Conservation (phyloP, 2,797 vertebrate genomes). For the Astyanax mexicanus region DNA sequence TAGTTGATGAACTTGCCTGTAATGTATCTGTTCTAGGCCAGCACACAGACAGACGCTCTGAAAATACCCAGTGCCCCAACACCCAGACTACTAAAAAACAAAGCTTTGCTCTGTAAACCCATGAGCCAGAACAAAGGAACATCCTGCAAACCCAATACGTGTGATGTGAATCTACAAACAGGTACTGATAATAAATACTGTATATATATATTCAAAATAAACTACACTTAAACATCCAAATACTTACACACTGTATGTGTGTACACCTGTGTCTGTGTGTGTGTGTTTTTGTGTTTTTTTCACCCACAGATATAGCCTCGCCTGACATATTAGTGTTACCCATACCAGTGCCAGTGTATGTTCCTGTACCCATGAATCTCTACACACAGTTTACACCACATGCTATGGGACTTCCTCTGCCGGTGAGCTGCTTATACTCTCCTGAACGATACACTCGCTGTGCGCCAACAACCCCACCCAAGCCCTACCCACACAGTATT, state of each 20-base stretch:
- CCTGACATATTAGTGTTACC: constrained; percentile 87
- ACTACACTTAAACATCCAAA: no score
- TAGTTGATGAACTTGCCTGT: background rate
- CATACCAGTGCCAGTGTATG: constrained; percentile 91
- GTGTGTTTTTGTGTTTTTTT: background rate
- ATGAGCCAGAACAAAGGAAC: constrained; percentile 95
- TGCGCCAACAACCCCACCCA: background rate
- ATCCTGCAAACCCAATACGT: constrained; percentile 90
- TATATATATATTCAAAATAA: no score
- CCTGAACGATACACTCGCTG: background rate
- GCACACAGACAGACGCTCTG: constrained; percentile 86
- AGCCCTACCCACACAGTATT: no score
- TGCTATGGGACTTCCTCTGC: constrained; percentile 88
- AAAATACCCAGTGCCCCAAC: constrained; percentile 79
- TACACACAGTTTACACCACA: constrained; percentile 92
- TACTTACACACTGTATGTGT: background rate
- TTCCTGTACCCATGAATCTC: constrained; percentile 94
- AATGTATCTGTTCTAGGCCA: constrained; percentile 73
- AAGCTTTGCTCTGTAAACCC: constrained; percentile 92
- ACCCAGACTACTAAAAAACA: constrained; percentile 92
- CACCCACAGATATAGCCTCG: constrained; percentile 61
- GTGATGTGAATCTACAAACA: constrained; percentile 88
- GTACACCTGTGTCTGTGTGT: background rate
- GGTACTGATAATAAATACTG: no score
- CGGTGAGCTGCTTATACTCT: constrained; percentile 74